Base-by-base conservation (phyloP, 2,797 vertebrate genomes). In the Sebastes hubbsi region DNA sequence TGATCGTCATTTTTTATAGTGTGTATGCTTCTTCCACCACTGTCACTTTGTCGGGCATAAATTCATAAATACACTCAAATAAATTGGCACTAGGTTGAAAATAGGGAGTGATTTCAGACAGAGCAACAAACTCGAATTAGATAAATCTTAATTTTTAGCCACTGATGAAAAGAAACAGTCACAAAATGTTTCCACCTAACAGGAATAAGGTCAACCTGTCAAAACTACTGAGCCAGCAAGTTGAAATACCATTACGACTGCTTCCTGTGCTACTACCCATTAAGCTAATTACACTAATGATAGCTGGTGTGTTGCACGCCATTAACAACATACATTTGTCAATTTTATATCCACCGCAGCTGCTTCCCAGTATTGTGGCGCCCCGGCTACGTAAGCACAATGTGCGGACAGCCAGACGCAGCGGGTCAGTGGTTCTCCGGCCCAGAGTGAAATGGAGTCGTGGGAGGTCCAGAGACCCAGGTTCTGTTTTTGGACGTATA, bases 341-440 rank as follows among this genome's bases (percentile, higher is more conserved):
- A 88, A 80, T 88, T 94, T 91, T 86, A 82, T 84, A 82, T 89
- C 75, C 49, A 61, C 65, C 25, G 90, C 95, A 95, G 94, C 95
- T 96, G 95, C 94, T 95, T 96, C 95, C 95, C 95, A 89, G 90
- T 85, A 96, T 96, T 96, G 95, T 96, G 86, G 86, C 77, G 18
- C 89, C 88, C 85, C 6, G 52, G 80, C 85, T 77, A 73, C 65
- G 75, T 75, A 75, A 88, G 89, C 86, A 94, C 92, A 89, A 90
- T 90, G 89, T 90, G 89, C 7, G 84, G 93, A 94, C 91, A 88
- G 86, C 73, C 72, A 87, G 90, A 68, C 87, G 46, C 90, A 84
- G 88, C 56, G 32, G 88, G 84, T 88, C 89, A 82, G 76, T 71
- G 83, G 84, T 87, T 75, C 87, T 87, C 87, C 72, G 32, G 80